These are phyloP conservation scores for Emydoidea blandingii DNA, from an alignment of 2,797 vertebrate genomes.

Conservation along the genomic window DNA sequence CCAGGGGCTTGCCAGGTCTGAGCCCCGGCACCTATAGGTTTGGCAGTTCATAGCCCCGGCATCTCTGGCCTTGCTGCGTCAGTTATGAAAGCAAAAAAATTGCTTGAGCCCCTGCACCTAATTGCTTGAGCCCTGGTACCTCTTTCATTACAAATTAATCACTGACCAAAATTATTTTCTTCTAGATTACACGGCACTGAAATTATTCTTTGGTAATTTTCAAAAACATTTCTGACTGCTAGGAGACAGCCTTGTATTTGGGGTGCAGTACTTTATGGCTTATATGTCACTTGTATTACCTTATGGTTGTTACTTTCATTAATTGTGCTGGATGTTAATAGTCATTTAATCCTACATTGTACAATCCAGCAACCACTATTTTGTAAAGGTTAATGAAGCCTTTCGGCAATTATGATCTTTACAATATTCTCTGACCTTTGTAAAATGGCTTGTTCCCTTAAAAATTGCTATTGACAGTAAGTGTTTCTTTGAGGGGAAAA, in stretches of 20 bases:
- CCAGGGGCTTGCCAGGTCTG: not conserved
- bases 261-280: not conserved
- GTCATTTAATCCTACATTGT: constrained; percentile 49
- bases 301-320: constrained; percentile 37
- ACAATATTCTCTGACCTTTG: constrained; percentile 55
- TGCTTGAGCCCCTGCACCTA: not conserved
- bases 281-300: not conserved
- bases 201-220: not conserved
- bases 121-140: not conserved
- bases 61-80: not conserved
- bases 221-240: not conserved
- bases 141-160: not conserved
- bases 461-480: constrained; percentile 24
- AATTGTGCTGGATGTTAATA: constrained; percentile 57
- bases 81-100: not conserved
- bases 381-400: constrained; percentile 65
- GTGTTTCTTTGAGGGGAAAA: not conserved
- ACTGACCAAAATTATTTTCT: not conserved
- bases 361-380: constrained; percentile 30
- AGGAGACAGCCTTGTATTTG: not conserved
- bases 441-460: constrained; percentile 25
- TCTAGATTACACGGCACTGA: not conserved
- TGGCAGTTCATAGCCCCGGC: not conserved
- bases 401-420: constrained; percentile 55
- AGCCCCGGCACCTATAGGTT: not conserved